Evolutionary conservation across 2,113 vertebrate species (phyloP).

Genomic region (Macrotis lagotis): DNA sequence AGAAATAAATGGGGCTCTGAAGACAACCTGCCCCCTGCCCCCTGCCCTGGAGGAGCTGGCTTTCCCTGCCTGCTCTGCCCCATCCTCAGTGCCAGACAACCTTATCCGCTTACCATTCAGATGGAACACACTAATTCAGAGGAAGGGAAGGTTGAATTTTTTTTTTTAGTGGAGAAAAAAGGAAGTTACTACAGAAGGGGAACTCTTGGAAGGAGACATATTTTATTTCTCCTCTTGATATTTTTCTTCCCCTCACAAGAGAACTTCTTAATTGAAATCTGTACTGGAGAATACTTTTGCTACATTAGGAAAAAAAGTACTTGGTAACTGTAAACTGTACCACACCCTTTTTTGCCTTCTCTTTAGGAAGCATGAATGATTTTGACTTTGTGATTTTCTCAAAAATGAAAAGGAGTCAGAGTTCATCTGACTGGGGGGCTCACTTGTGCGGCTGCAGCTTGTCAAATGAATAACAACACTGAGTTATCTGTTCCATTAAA

Average conservation of each 20-base stretch:
- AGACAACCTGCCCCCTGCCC: background rate
- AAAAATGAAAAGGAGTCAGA: slow-evolving; percentile 21
- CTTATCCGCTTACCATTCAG: background rate
- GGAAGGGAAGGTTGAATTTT: background rate
- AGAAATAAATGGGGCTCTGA: slow-evolving; percentile 19
- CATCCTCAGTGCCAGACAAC: slow-evolving; percentile 1
- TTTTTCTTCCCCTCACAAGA: slow-evolving; percentile 32
- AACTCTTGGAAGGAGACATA: slow-evolving; percentile 17
- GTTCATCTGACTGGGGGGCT: background rate
- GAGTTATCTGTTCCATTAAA: slow-evolving; percentile 64
- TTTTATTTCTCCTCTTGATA: slow-evolving; percentile 18
- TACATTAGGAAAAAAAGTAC: background rate
- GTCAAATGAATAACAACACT: slow-evolving; percentile 32
- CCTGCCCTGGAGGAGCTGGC: background rate
- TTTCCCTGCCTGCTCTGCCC: background rate
- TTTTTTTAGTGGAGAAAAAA: background rate
- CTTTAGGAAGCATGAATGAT: slow-evolving; percentile 32
- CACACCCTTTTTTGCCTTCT: background rate
- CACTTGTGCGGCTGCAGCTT: slow-evolving; percentile 1
- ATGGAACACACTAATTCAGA: background rate
- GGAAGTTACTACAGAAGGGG: background rate
- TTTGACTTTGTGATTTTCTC: slow-evolving; percentile 32
- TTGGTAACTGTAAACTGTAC: background rate
- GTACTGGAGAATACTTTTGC: rapidly evolving
- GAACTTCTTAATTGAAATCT: background rate